Evolutionary conservation across 2,888 invertebrate genomes (phyloP).

Genomic region (Nebria brevicollis): DNA sequence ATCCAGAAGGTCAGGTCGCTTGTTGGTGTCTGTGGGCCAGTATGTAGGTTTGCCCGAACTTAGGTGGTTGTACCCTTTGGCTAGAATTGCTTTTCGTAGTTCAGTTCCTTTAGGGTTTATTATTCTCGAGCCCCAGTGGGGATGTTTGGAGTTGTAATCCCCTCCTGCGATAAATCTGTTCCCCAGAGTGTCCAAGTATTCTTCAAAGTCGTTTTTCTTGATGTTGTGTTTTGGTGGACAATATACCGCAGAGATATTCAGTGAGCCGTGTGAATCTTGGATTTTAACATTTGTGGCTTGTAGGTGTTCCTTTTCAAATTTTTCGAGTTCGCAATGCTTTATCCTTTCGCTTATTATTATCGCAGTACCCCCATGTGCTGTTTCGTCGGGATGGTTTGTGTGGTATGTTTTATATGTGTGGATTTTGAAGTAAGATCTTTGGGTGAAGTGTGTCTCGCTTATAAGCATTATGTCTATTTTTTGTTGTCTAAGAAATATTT

Average conservation of each 20-base stretch:
- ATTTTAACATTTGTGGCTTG: constrained; percentile 8
- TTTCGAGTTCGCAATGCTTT: constrained; percentile 9
- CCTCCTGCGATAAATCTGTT: constrained; percentile 46
- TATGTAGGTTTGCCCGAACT: constrained; percentile 51
- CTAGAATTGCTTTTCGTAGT: constrained; percentile 25
- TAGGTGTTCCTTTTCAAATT: constrained; percentile 10
- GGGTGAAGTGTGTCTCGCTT: constrained; percentile 18
- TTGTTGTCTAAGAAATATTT: constrained; percentile 21
- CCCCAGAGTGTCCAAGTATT: constrained; percentile 42
- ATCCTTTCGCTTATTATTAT: constrained; percentile 18
- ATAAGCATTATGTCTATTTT: constrained; percentile 19
- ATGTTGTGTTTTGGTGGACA: constrained; percentile 49
- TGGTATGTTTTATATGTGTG: constrained; percentile 41
- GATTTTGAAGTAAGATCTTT: constrained; percentile 54
- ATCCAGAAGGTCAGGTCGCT: constrained; percentile 52
- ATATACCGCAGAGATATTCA: constrained; percentile 47
- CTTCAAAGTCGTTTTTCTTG: constrained; percentile 42
- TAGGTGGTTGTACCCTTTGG: constrained; percentile 25
- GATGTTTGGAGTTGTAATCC: constrained; percentile 25
- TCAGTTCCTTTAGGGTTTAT: constrained; percentile 34
- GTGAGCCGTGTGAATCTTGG: background rate
- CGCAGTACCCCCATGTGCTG: constrained; percentile 9
- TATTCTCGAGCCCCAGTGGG: constrained; percentile 48
- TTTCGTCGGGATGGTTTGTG: constrained; percentile 62
- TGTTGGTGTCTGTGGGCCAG: constrained; percentile 17